Base-by-base conservation (phyloP, 1,140 invertebrate species). In the Propsilocerus akamusi region DNA sequence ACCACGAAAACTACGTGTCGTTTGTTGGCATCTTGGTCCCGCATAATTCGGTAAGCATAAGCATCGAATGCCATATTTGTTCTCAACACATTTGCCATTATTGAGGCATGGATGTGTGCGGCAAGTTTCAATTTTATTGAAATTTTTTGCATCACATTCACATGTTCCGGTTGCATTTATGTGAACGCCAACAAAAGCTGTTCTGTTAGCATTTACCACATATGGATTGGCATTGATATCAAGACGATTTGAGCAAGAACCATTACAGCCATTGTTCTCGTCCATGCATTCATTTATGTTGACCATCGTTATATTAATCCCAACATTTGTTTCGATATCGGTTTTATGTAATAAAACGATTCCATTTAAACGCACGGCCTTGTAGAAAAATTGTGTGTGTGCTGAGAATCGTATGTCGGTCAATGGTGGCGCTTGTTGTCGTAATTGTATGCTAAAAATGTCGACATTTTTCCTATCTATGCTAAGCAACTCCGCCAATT, bases 181-280 rank as follows among this genome's bases (percentile, higher is more conserved):
- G n/a, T 68, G 66, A 3, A 83, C 74, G 5, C 80, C 78, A 20
- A 81, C 76, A 47, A 83, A 60, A 0, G 78, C 70, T 0, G 66
- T 84, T 52, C 78, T 76, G 58, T 86, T 86, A 1, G 82, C 77
- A 59, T 84, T 85, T 4, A 86, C 77, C 56, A 80, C 72, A 50
- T 79, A 76, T 0, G 82, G 81, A 8, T 72, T 57, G 34, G 69
- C 66, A 57, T 72, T 74, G 14, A 81, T 71, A 49, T 76, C 72
- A 11, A 82, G 63, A 11, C 65, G 63, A 23, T 77, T 81, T 11
- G 72, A 72, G 57, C 80, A 83, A 3, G 77, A 78, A 1, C 71
- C 73, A 58, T 76, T 74, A 57, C 76, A 79, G 10, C 68, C 69
- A 26, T 75, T 68, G 52, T 74, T 69, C 57, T 75, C 73, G 37